These are phyloP conservation scores for Chloroceryle amazona DNA, from an alignment of 2,797 vertebrate genomes.

Conservation along the genomic window DNA sequence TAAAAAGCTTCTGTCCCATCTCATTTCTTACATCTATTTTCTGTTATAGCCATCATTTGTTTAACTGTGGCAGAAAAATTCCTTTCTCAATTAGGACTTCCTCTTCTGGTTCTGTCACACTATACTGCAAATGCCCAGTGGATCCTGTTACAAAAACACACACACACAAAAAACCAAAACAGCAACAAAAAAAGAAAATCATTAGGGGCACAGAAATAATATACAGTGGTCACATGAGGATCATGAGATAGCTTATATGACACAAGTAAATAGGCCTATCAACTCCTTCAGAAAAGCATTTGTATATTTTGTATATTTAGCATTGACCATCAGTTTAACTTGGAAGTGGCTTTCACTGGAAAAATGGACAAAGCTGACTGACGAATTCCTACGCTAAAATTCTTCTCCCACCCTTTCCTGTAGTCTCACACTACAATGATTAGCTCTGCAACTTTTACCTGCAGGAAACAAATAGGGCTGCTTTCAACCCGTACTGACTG, in stretches of 20 bases:
- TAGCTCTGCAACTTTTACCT: background rate
- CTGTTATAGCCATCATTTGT: background rate
- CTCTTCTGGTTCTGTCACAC: background rate
- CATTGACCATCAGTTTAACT: background rate
- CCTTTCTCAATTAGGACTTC: background rate
- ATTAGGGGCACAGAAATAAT: background rate
- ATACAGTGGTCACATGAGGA: background rate
- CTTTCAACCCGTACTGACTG: background rate
- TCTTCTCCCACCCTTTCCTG: background rate
- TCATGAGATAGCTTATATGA: too few relatives aligned
- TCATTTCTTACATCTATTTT: background rate
- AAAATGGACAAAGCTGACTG: background rate
- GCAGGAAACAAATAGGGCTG: background rate
- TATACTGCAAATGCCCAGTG: accelerated
- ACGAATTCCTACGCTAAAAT: background rate
- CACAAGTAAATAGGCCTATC: background rate
- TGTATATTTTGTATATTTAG: background rate
- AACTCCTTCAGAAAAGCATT: background rate
- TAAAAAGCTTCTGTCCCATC: background rate
- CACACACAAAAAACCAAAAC: too few relatives aligned
- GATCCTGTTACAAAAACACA: background rate
- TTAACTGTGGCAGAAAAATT: background rate
- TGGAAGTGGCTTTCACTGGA: background rate
- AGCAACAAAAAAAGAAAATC: background rate
- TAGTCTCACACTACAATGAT: background rate